Evolutionary conservation across 2,797 vertebrate species (phyloP).

Genomic region (Mus caroli): DNA sequence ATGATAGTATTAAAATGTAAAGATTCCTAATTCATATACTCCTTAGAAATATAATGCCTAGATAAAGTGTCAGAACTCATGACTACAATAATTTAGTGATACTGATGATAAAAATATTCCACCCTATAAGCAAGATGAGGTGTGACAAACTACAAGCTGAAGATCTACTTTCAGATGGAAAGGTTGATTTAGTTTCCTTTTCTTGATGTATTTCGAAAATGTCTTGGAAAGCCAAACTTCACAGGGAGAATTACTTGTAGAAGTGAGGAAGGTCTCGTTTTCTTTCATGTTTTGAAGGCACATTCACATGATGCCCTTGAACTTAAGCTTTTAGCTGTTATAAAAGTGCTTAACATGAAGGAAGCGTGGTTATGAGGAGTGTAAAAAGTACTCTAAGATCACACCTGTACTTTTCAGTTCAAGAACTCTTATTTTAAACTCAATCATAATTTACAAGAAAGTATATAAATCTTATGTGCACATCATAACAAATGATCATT

Average conservation of each 20-base stretch:
- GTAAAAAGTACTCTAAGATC: not conserved
- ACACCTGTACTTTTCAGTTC: not conserved
- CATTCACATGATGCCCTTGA: not conserved
- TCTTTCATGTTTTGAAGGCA: not conserved
- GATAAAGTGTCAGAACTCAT: conserved; percentile 68
- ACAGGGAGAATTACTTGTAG: not conserved
- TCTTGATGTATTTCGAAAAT: not conserved
- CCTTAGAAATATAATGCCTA: conserved; percentile 65
- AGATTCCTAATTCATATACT: conserved; percentile 71
- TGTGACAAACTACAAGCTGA: conserved; percentile 46
- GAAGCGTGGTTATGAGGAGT: not conserved
- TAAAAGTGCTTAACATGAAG: not conserved
- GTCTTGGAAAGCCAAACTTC: not conserved
- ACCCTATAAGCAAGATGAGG: conserved; percentile 41
- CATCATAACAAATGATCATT: not conserved
- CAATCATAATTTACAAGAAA: not conserved
- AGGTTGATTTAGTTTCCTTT: not conserved
- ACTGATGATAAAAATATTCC: conserved; percentile 44
- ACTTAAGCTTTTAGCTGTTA: not conserved
- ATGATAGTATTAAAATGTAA: conserved; percentile 51
- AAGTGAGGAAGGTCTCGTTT: not conserved
- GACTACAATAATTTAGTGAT: conserved; percentile 65
- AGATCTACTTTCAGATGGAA: conserved; percentile 39
- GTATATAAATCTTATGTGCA: not conserved
- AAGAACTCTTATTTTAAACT: not conserved